Base-by-base conservation (phyloP, 2,113 vertebrate species). In the Ranitomeya imitator region DNA sequence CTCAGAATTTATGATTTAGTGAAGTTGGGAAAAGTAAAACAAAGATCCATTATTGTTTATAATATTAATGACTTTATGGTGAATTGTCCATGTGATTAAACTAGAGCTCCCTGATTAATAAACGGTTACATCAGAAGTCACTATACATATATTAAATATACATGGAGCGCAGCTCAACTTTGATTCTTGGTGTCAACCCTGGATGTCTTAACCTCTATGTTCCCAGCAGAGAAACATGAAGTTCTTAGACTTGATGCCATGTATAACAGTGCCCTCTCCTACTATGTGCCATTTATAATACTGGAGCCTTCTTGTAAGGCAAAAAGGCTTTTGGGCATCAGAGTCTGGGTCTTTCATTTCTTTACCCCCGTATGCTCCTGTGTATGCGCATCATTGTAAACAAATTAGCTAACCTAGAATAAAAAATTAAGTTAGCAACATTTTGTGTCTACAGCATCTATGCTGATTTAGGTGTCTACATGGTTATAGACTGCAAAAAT, bases 31-130 rank as follows among this genome's bases (percentile, higher is more conserved):
- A 76, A 18, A 3, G 16, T 76, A 52, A 74, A 51, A 52, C 11
- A 19, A 45, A 51, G 18, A 76, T 16, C 37, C 3, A 52, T 52
- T 21, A 76, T 76, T 52, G 11, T 31, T 76, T 19, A 76, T 21
- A 76, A 76, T 45, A 76, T 51, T 19, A 76, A 76, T 76, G 73
- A 76, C 21, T 52, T 76, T 45, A 19, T 76, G 52, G 73, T 76
- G 37, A 51, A 76, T 52, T 76, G 73, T 52, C 37, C 18, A 18
- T 45, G 31, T 37, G 31, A 74, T 19, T 45, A 74, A 45, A 21
- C 73, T 51, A 76, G 18, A 19, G 23, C 18, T 76, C 37, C 73
- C 19, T 76, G 45, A 76, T 52, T 76, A 76, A 52, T 76, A 76
- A 51, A 52, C 52, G 73, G 73, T 52, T 51, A 76, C 73, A 52